A percentile compares a stretch with the other conserved stretches of the same genome.
These are phyloP conservation scores for Aphidoletes aphidimyza DNA, from an alignment of 2,888 invertebrate genomes.

Conservation along the genomic window DNA sequence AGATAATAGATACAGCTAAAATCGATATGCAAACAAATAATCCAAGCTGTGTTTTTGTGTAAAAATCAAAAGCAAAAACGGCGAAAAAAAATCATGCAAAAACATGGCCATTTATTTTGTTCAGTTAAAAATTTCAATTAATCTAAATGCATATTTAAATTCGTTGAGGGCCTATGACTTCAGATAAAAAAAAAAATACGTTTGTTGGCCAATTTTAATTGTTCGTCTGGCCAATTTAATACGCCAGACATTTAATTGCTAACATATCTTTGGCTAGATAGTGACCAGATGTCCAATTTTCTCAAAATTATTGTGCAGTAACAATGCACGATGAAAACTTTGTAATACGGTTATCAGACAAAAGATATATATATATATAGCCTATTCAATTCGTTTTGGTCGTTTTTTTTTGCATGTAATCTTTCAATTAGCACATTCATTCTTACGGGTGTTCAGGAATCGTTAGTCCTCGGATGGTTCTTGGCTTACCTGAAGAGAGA, in stretches of 20 bases:
- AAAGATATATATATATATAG: neutral
- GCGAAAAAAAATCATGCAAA: neutral
- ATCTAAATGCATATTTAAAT: conserved; percentile 35
- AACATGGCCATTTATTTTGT: neutral
- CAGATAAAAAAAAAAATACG: neutral
- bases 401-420: conserved; percentile 1
- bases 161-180: neutral
- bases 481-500: neutral
- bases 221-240: conserved; percentile 28
- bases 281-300: too few species aligned
- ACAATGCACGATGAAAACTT: neutral
- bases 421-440: neutral
- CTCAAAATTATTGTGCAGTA: too few species aligned
- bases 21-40: too few species aligned
- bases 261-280: too few species aligned
- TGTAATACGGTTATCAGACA: neutral
- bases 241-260: neutral
- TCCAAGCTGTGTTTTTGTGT: too few species aligned
- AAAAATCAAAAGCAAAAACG: neutral
- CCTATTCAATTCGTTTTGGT: neutral
- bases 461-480: neutral
- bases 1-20: too few species aligned
- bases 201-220: neutral
- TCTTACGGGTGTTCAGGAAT: neutral
- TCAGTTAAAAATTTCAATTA: too few species aligned